These are phyloP conservation scores for Glossosoma conforme DNA, from an alignment of 1,140 invertebrate genomes.

Conservation along the genomic window DNA sequence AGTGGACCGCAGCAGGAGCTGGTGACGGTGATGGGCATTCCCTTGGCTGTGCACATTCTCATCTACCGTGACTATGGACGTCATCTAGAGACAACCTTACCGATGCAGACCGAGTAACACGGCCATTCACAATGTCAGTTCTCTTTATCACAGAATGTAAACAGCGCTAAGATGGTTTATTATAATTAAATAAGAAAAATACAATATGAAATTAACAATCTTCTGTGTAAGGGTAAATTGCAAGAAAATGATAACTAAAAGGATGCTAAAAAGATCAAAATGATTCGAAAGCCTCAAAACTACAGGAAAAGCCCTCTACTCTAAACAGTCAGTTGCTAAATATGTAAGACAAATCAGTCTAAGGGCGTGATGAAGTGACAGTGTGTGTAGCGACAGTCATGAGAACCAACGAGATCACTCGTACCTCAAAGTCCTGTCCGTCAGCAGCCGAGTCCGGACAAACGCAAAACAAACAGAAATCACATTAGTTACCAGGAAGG, in stretches of 20 bases:
- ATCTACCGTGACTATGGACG: too few species aligned
- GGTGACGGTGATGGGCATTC: neutral
- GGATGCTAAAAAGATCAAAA: conserved; percentile 52
- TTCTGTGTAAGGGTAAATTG: conserved; percentile 28
- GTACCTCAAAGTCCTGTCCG: conserved; percentile 71
- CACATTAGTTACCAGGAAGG: conserved; percentile 28
- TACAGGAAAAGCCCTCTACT: conserved; percentile 57
- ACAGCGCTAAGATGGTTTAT: conserved; percentile 21
- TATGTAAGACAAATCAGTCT: conserved; percentile 38
- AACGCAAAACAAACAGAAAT: conserved; percentile 49
- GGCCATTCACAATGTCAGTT: conserved; percentile 21
- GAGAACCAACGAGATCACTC: conserved; percentile 51
- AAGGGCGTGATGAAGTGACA: conserved; percentile 41
- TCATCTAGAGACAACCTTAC: neutral
- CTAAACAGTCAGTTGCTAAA: conserved; percentile 48
- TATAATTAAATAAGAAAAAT: conserved; percentile 19
- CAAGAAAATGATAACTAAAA: conserved; percentile 44
- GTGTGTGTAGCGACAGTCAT: conserved; percentile 43
- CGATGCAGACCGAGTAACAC: conserved; percentile 10
- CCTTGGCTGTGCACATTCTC: conserved; percentile 1
- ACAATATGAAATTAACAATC: conserved; percentile 23
- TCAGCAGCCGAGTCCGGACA: conserved; percentile 49
- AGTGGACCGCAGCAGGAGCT: neutral
- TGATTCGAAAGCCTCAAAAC: conserved; percentile 55
- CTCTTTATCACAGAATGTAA: conserved; percentile 20